Percentiles rank a stretch among this genome's conserved stretches.
Evolutionary conservation across 2,113 vertebrate species (phyloP).

Genomic region (Sinocyclocheilus grahami): DNA sequence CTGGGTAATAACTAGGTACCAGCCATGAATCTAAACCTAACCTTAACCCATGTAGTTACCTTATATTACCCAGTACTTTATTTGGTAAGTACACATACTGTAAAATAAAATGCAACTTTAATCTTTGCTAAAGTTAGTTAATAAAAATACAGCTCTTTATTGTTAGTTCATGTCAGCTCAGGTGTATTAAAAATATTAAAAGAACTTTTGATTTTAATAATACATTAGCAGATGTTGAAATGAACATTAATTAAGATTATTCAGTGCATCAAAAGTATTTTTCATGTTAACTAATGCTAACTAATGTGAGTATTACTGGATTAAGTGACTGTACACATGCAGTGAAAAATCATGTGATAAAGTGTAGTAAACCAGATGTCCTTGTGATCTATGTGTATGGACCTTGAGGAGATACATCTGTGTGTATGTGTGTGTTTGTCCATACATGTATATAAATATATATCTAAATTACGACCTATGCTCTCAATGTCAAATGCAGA

Average conservation of each 20-base stretch:
- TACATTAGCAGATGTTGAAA: neutral
- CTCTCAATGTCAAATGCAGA: no score
- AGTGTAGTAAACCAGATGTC: neutral
- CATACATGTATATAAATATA: neutral
- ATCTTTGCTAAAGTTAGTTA: neutral
- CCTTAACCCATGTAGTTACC: no score
- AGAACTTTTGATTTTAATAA: neutral
- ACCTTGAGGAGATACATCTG: neutral
- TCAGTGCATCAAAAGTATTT: neutral
- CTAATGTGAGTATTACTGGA: neutral
- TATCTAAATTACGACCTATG: no score
- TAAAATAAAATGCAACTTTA: no score
- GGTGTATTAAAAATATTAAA: neutral
- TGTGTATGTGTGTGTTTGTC: slow-evolving; percentile 15
- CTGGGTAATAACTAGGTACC: no score
- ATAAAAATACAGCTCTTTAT: neutral
- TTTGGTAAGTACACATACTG: no score
- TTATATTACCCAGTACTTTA: no score
- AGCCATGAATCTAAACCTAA: no score
- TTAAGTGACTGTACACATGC: neutral
- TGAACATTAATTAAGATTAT: neutral
- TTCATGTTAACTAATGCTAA: neutral
- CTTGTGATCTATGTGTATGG: neutral
- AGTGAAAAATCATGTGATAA: neutral
- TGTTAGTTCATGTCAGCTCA: neutral